Evolutionary conservation across 2,888 invertebrate genomes (phyloP), one percentile per base, ranked within the genome.

Genomic region (Pheosia gnoma): DNA sequence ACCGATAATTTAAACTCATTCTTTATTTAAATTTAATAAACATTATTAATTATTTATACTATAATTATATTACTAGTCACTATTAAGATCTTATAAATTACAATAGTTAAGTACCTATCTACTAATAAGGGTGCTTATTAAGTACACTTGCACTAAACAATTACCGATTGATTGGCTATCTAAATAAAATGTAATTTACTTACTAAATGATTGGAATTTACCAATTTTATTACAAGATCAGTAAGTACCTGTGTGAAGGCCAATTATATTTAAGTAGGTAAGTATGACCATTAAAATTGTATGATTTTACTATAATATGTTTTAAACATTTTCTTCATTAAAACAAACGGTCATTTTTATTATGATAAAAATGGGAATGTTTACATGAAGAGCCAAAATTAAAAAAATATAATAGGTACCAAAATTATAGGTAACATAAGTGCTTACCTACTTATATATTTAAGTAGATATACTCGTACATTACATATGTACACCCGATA

Each of bases 21-120:
- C 76, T 90, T 89, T 89, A 89, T 90, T 90, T 85, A 89, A 83
- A 84, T 87, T 88, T 81, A 87, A 90, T 88, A 90, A 88, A 88
- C 87, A 88, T 74, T 68, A 75, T 71, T 70, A 84, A 83, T 85
- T 84, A 85, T 81, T 81, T 78, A 69, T 25, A n/a, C n/a, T n/a
- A 25, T 88, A 90, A 78, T 79, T 77, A 72, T 74, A 70, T 72
- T 82, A 81, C 87, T 90, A 89, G 85, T 88, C 86, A 85, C 83
- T 82, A 83, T 75, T 80, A 78, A 85, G 79, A 86, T 84, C 85
- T 87, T 87, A 88, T 83, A 86, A 83, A 81, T 84, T 84, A 87
- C 68, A 82, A 74, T 25, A 25, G 25, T 74, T 84, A 79, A 77
- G 86, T 86, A 88, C 86, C 85, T 88, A 86, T 82, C 85, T 88